These are phyloP conservation scores for Ranitomeya variabilis DNA, from an alignment of 2,113 vertebrate species.

Conservation along the genomic window DNA sequence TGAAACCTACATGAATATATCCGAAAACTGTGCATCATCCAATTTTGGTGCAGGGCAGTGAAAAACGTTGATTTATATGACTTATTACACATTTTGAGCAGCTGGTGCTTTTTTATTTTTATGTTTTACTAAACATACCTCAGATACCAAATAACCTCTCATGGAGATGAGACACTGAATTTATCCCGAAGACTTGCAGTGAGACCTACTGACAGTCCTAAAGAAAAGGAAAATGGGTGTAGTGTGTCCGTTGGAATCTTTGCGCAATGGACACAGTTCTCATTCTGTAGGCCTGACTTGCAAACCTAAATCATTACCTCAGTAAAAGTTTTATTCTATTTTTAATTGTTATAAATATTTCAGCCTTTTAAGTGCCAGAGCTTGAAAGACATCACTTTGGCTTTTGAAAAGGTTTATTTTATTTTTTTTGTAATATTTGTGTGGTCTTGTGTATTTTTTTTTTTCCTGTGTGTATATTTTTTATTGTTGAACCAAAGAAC, in stretches of 20 bases:
- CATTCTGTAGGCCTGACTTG: constrained; percentile 36
- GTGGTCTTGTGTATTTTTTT: constrained; percentile 57
- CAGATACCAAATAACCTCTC: constrained; percentile 37
- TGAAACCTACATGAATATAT: neutral
- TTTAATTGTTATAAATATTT: constrained; percentile 51
- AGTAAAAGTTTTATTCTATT: constrained; percentile 47
- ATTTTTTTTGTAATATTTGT: constrained; percentile 56
- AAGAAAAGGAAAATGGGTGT: constrained; percentile 12
- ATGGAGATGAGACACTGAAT: constrained; percentile 50
- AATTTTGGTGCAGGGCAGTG: neutral
- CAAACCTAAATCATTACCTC: constrained; percentile 49
- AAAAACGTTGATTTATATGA: neutral
- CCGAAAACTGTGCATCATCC: neutral
- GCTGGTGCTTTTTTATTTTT: constrained; percentile 52
- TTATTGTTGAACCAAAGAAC: constrained; percentile 59
- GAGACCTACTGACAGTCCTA: constrained; percentile 11
- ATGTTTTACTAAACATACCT: constrained; percentile 37
- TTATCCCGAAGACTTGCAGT: constrained; percentile 18
- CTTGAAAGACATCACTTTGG: constrained; percentile 26
- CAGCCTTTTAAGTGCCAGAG: constrained; percentile 40
- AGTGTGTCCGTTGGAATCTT: constrained; percentile 9
- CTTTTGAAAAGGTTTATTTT: constrained; percentile 42
- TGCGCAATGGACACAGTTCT: neutral
- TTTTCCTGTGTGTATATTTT: constrained; percentile 53
- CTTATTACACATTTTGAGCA: neutral